Base-by-base conservation (phyloP, 2,888 invertebrate species). In the Ligdia adustata region DNA sequence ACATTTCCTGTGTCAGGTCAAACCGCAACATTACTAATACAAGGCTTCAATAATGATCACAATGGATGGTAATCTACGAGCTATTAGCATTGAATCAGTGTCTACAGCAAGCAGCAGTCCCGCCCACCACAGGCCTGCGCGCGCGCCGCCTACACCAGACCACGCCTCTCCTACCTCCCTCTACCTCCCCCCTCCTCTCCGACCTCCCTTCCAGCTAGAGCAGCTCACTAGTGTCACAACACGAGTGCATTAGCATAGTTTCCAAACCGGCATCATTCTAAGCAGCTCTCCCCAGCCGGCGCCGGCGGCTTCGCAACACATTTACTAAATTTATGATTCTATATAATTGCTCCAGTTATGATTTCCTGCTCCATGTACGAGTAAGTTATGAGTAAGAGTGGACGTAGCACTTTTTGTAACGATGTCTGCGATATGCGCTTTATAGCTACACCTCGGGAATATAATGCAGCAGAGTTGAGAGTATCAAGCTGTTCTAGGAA, bases 291-390 rank as follows among this genome's bases (percentile, higher is more conserved):
- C n/a, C 22, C 22, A 2, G 7, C 7, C 4, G 3, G 22, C 22
- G 22, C 6, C 6, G 4, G 1, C 18, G 18, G 18, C 18, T 4
- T 6, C 18, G 18, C 18, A 4, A 18, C 18, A n/a, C 18, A 6
- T 6, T 22, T 22, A n/a, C 22, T 3, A 22, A n/a, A 22, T n/a
- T n/a, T n/a, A n/a, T n/a, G 11, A 32, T 9, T 9, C 31, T 24
- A 43, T 33, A 13, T 24, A 24, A 18, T 20, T 29, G 13, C 14
- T 47, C 29, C 22, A 38, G 27, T 37, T 41, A 47, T 37, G 31
- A 31, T 41, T 31, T 39, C 35, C 41, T 27, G 9, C n/a, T n/a
- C 41, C 41, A 27, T 26, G 18, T 31, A 22, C n/a, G 31, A 14
- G 7, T 26, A 13, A 41, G 9, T 37, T 47, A 41, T 20, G 18